Conservation (phyloP, 64 coral and sea anemone genomes). For the Platygyra sinensis region DNA sequence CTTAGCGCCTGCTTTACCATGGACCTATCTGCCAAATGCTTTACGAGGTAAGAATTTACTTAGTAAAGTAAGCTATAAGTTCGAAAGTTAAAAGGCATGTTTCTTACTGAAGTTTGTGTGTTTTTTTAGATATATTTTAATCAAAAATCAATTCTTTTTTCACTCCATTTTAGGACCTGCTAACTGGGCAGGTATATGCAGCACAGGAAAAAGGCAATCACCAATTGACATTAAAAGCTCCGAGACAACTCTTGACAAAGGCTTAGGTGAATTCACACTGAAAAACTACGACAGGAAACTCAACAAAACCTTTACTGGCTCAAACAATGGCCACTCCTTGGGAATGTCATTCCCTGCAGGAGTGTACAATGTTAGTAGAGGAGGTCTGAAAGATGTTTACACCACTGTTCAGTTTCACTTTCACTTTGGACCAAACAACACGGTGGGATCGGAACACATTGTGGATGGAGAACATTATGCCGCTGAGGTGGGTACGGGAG, state of each 20-base stretch:
- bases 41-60: too few species aligned
- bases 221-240: background rate
- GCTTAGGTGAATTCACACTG: background rate
- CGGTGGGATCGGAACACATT: constrained; percentile 37
- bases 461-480: constrained; percentile 15
- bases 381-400: constrained; percentile 8
- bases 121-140: too few species aligned
- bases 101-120: too few species aligned
- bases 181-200: too few species aligned
- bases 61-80: too few species aligned
- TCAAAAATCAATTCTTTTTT: too few species aligned
- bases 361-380: background rate
- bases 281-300: background rate
- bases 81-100: too few species aligned
- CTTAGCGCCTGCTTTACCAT: too few species aligned
- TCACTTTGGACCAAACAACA: background rate
- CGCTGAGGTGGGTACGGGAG: background rate
- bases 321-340: constrained; percentile 36
- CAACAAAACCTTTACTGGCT: background rate
- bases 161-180: too few species aligned
- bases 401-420: background rate
- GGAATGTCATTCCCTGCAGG: background rate
- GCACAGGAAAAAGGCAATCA: too few species aligned
- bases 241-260: background rate
- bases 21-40: too few species aligned